phyloP scores from a whole-genome alignment of 2,797 vertebrate genomes.

The Girardinus metallicus region DNA sequence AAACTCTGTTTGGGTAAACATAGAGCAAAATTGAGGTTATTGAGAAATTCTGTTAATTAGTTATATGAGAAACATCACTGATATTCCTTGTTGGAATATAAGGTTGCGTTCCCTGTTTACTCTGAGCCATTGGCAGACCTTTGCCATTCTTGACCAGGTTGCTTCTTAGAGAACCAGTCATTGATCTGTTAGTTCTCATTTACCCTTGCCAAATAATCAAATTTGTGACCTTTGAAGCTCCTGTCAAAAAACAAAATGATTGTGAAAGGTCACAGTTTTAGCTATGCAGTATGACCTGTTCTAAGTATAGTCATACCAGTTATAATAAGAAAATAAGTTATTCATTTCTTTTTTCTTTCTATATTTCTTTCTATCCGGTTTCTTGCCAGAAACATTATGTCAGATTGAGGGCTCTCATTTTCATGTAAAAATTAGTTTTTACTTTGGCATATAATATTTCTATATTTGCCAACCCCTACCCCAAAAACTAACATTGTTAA shows the following conservation, averaged over 20 bases:
- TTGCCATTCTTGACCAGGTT: not conserved
- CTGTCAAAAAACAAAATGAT: not conserved
- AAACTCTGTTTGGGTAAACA: not conserved
- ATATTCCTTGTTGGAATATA: not conserved
- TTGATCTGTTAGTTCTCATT: not conserved
- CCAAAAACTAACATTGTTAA: no score
- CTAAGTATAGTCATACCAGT: not conserved
- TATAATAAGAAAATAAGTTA: not conserved
- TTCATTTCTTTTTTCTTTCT: not conserved
- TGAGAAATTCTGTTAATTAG: not conserved
- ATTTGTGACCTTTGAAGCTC: not conserved
- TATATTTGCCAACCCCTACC: no score
- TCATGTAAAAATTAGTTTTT: no score
- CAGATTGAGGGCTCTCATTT: no score
- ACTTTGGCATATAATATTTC: no score
- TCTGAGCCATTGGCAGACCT: not conserved
- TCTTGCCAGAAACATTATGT: no score
- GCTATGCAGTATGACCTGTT: not conserved
- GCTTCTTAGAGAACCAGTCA: not conserved
- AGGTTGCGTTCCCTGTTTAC: not conserved
- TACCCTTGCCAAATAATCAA: not conserved
- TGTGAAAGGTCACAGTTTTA: not conserved
- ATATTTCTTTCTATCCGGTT: not conserved
- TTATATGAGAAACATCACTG: not conserved
- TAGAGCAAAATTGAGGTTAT: not conserved